Percentiles rank a stretch among this genome's conserved stretches.
These are phyloP conservation scores for Haemorhous mexicanus DNA, from an alignment of 2,113 vertebrate species.

Conservation along the genomic window DNA sequence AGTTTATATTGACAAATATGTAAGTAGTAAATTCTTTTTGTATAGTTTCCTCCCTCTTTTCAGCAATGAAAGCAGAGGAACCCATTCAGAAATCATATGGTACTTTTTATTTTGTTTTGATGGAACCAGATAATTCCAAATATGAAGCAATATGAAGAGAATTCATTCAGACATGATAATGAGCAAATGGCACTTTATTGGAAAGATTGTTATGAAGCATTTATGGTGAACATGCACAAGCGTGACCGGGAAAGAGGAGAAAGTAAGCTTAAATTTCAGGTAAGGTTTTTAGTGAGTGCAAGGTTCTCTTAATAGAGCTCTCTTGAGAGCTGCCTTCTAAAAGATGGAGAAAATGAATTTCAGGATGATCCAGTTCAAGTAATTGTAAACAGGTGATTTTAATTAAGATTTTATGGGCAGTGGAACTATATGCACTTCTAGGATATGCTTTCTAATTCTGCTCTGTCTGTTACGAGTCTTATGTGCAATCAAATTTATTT, in stretches of 20 bases:
- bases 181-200: conserved; percentile 92
- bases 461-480: background rate
- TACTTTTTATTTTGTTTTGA: background rate
- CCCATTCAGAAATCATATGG: background rate
- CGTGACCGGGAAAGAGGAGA: conserved; percentile 91
- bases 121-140: conserved; percentile 90
- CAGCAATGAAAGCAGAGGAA: background rate
- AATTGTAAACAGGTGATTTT: background rate
- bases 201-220: conserved; percentile 92
- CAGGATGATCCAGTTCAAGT: background rate
- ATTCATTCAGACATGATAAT: conserved; percentile 86
- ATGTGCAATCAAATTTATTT: background rate
- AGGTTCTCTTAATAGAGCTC: background rate
- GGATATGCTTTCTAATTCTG: background rate
- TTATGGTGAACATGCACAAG: conserved; percentile 92
- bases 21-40: conserved; percentile 67
- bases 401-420: background rate
- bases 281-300: conserved; percentile 49
- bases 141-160: conserved; percentile 96
- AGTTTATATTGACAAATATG: conserved; percentile 96
- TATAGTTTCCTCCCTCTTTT: background rate
- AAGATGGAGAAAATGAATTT: background rate
- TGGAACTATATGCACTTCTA: background rate
- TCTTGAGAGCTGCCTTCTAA: background rate
- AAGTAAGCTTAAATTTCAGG: conserved; percentile 98